Percentiles rank a stretch among this genome's conserved stretches.
These are phyloP conservation scores for Boloria euphrosyne DNA, from an alignment of 2,888 invertebrate species.

Conservation along the genomic window DNA sequence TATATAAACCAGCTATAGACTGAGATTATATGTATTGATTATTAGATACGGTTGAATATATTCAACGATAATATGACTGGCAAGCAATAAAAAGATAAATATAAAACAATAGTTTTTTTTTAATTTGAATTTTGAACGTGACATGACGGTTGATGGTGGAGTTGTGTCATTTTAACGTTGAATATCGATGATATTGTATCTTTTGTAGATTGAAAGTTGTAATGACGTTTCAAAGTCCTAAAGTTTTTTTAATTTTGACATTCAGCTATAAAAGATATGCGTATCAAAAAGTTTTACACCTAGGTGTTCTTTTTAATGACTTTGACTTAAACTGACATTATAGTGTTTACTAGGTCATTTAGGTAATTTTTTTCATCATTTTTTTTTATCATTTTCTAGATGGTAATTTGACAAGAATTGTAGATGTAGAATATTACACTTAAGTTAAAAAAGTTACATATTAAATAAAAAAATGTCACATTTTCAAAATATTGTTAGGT, in stretches of 20 bases:
- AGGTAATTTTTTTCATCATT: too few species aligned
- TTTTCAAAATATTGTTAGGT: constrained; percentile 17
- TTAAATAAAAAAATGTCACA: constrained; percentile 23
- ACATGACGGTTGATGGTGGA: too few species aligned
- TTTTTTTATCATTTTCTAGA: too few species aligned
- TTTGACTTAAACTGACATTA: not conserved
- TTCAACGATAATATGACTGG: constrained; percentile 17
- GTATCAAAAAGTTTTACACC: constrained; percentile 7
- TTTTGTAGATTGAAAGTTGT: constrained; percentile 6
- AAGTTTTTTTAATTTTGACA: not conserved
- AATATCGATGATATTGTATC: constrained; percentile 8
- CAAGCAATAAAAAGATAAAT: too few species aligned
- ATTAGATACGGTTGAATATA: constrained; percentile 7
- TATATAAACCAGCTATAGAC: constrained; percentile 28
- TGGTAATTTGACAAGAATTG: constrained; percentile 7
- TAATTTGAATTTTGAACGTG: not conserved
- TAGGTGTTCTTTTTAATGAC: constrained; percentile 7
- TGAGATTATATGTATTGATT: constrained; percentile 29
- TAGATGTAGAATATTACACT: constrained; percentile 9
- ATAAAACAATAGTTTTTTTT: not conserved
- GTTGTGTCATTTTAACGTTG: constrained; percentile 2
- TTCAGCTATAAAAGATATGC: constrained; percentile 10
- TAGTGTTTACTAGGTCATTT: constrained; percentile 3
- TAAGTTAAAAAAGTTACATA: constrained; percentile 5
- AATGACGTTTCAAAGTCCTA: not conserved